phyloP scores from a whole-genome alignment of 2,888 invertebrate species.

The Acrobasis repandana region DNA sequence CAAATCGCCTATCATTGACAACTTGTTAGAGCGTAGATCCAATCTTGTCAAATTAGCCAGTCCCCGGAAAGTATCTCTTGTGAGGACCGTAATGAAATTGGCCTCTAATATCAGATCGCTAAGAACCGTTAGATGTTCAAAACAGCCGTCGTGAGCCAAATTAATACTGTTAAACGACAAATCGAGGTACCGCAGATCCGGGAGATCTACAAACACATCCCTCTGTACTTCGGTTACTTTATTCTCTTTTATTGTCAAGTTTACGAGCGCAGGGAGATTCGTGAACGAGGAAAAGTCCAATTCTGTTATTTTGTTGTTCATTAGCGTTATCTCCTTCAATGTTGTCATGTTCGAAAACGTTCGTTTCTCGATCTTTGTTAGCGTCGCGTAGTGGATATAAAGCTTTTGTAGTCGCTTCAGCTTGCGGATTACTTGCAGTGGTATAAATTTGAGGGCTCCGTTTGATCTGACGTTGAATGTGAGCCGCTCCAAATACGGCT shows the following conservation, averaged over 20 bases:
- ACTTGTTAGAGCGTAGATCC: slow-evolving; percentile 88
- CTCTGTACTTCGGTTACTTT: slow-evolving; percentile 88
- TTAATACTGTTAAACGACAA: slow-evolving; percentile 94
- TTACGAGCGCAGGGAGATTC: slow-evolving; percentile 86
- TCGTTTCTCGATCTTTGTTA: slow-evolving; percentile 87
- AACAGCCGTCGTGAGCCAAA: slow-evolving; percentile 93
- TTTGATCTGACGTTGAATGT: slow-evolving; percentile 87
- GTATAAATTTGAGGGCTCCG: slow-evolving; percentile 87
- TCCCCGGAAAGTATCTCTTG: slow-evolving; percentile 90
- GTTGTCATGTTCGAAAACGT: slow-evolving; percentile 90
- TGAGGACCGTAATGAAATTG: slow-evolving; percentile 89
- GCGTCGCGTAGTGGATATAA: slow-evolving; percentile 87
- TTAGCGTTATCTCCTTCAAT: slow-evolving; percentile 86
- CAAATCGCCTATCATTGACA: slow-evolving; percentile 90
- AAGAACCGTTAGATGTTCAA: slow-evolving; percentile 87
- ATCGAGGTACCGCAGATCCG: slow-evolving; percentile 87
- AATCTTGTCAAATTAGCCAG: slow-evolving; percentile 88
- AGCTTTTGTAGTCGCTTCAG: slow-evolving; percentile 86
- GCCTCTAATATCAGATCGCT: slow-evolving; percentile 90
- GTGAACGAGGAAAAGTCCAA: slow-evolving; percentile 88
- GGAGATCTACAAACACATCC: slow-evolving; percentile 89
- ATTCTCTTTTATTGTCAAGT: slow-evolving; percentile 90
- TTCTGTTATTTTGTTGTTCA: slow-evolving; percentile 87
- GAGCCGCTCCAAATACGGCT: slow-evolving; percentile 86
- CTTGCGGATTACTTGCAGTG: slow-evolving; percentile 85